A percentile compares a stretch with the other conserved stretches of the same genome.
phyloP scores from a whole-genome alignment of 2,888 invertebrate genomes.

The Dioctria linearis region DNA sequence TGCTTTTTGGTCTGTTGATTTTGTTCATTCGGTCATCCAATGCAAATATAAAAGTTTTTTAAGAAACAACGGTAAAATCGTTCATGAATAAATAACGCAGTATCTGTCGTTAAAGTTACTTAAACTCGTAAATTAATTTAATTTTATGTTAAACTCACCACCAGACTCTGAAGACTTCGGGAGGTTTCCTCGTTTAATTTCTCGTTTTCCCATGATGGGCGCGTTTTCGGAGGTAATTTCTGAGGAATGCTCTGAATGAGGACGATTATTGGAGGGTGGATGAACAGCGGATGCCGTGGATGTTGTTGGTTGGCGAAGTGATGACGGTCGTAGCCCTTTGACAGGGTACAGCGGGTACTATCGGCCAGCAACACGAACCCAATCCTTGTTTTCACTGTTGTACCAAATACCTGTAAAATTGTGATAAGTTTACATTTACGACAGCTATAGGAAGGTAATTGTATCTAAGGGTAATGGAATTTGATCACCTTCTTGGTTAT shows the following conservation, averaged over 20 bases:
- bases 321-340: slow-evolving; percentile 71
- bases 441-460: not conserved
- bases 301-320: slow-evolving; percentile 68
- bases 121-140: slow-evolving; percentile 42
- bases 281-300: slow-evolving; percentile 62
- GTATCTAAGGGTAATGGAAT: slow-evolving; percentile 34
- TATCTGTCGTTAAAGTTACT: slow-evolving; percentile 18
- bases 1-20: no score
- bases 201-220: slow-evolving; percentile 68
- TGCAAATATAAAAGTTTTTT: no score
- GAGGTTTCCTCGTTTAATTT: slow-evolving; percentile 69
- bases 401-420: slow-evolving; percentile 69
- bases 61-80: not conserved
- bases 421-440: slow-evolving; percentile 42
- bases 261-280: slow-evolving; percentile 36
- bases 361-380: slow-evolving; percentile 71
- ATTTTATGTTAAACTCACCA: slow-evolving; percentile 58
- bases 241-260: slow-evolving; percentile 52
- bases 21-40: no score
- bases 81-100: slow-evolving; percentile 14
- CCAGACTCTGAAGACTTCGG: slow-evolving; percentile 60
- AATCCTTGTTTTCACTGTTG: slow-evolving; percentile 71
- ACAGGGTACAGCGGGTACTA: slow-evolving; percentile 72
- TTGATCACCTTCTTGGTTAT: slow-evolving; percentile 26
- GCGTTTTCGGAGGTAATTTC: slow-evolving; percentile 49